phyloP scores from a whole-genome alignment of 2,888 invertebrate genomes.

The Metellina segmentata region DNA sequence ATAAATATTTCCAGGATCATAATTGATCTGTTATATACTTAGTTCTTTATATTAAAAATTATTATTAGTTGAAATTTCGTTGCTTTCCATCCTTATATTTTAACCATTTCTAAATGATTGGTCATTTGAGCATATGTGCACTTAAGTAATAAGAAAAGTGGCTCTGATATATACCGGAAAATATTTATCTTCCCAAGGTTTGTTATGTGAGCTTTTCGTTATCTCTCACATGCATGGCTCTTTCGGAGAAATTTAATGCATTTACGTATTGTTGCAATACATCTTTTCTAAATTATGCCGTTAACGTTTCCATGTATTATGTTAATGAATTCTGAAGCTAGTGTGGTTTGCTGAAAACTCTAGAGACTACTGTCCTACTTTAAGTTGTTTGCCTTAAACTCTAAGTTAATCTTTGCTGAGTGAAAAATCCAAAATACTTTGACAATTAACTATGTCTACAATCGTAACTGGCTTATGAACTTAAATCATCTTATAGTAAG shows the following conservation, averaged over 20 bases:
- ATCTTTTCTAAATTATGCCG: not conserved
- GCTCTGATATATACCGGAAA: not conserved
- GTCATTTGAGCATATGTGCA: not conserved
- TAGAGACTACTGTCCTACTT: not conserved
- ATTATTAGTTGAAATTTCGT: not conserved
- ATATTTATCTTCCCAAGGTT: not conserved
- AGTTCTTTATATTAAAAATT: too few species aligned
- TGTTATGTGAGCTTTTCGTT: not conserved
- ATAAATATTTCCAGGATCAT: too few species aligned
- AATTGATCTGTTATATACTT: too few species aligned
- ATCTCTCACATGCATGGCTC: not conserved
- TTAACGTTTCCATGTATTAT: not conserved
- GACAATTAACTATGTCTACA: too few species aligned
- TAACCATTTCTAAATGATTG: not conserved
- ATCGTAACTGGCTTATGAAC: too few species aligned
- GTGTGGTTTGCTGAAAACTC: not conserved
- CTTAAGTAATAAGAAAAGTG: too few species aligned
- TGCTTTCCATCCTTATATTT: slow-evolving; percentile 33
- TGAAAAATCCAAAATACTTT: too few species aligned
- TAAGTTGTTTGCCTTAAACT: too few species aligned
- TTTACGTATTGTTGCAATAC: not conserved
- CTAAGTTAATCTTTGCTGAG: too few species aligned
- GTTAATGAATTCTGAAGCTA: not conserved
- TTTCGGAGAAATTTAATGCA: not conserved
- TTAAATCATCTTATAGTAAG: too few species aligned